Conservation (phyloP, 2,113 vertebrate genomes). For the Tachuris rubrigastra region DNA sequence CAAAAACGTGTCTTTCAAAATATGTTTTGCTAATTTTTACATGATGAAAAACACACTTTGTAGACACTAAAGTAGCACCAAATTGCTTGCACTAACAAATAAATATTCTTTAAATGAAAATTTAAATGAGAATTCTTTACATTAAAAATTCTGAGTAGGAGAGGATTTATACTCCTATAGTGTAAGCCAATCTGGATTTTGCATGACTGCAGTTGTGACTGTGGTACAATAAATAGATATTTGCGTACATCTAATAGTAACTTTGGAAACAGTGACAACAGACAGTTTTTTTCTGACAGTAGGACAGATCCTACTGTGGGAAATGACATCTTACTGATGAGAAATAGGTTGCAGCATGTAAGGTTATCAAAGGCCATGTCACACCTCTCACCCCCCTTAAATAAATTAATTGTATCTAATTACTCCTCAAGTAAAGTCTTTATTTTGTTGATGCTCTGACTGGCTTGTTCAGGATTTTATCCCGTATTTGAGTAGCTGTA, state of each 20-base stretch:
- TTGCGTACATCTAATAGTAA: background rate
- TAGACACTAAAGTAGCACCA: background rate
- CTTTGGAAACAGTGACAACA: background rate
- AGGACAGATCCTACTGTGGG: background rate
- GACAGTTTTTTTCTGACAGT: background rate
- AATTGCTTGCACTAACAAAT: background rate
- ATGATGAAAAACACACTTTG: background rate
- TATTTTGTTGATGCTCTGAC: background rate
- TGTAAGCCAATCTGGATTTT: background rate
- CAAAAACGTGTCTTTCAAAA: background rate
- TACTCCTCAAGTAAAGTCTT: background rate
- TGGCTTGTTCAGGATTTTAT: background rate
- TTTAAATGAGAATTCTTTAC: background rate
- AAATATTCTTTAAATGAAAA: background rate
- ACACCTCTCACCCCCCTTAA: background rate
- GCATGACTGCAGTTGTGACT: background rate
- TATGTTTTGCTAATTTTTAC: background rate
- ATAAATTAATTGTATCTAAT: background rate
- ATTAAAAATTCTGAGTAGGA: background rate
- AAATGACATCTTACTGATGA: background rate
- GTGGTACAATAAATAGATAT: background rate
- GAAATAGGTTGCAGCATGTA: background rate
- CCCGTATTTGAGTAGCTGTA: background rate
- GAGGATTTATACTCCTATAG: background rate
- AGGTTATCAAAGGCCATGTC: background rate